phyloP scores from a whole-genome alignment of 2,113 vertebrate genomes.

The Myiopsitta monachus region DNA sequence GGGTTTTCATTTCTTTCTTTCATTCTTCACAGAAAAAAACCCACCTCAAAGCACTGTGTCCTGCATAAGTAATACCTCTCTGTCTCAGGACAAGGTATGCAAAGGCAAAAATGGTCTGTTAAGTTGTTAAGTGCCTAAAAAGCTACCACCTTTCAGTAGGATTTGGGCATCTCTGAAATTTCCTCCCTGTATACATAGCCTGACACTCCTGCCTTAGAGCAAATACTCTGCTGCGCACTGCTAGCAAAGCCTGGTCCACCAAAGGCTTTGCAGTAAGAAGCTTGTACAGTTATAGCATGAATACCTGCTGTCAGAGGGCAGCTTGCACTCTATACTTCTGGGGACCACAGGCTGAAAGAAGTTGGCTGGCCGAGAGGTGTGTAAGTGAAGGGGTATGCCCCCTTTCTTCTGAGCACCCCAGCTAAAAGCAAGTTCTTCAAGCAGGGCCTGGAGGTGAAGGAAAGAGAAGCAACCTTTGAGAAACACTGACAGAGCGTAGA shows the following conservation, averaged over 20 bases:
- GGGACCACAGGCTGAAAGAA: not conserved
- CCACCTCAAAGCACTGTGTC: not conserved
- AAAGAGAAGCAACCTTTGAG: not conserved
- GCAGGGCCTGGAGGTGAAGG: not conserved
- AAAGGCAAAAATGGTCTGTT: not conserved
- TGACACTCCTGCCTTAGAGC: not conserved
- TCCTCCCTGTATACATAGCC: not conserved
- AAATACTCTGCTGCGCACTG: not conserved
- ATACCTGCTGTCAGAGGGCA: not conserved
- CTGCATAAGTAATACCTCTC: not conserved
- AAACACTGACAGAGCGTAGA: not conserved
- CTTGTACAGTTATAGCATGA: not conserved
- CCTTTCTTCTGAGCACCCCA: not conserved
- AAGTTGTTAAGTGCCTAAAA: too few relatives aligned
- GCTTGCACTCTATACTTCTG: not conserved
- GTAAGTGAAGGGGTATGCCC: rapidly evolving
- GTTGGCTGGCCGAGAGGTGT: not conserved
- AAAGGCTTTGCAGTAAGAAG: not conserved
- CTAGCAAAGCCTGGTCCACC: not conserved
- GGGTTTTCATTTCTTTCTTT: not conserved
- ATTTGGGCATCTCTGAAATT: not conserved
- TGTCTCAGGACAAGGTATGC: not conserved
- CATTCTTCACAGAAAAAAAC: not conserved
- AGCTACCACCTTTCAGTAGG: not conserved
- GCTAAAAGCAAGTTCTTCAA: not conserved